Base-by-base conservation (phyloP, 2,797 vertebrate species). In the Balearica regulorum region DNA sequence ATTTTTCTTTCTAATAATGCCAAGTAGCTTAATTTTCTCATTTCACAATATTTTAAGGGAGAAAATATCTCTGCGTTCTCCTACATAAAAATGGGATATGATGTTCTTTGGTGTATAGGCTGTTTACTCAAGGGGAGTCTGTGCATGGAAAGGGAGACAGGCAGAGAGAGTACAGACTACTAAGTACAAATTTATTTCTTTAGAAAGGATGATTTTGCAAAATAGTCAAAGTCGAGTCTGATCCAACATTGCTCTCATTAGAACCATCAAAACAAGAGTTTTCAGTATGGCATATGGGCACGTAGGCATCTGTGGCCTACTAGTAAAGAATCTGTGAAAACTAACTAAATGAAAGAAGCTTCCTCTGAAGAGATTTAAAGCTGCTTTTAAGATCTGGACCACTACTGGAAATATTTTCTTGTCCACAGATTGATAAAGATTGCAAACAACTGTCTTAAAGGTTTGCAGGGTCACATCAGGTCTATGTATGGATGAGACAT, bases 291-390 rank as follows among this genome's bases (percentile, higher is more conserved):
- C 55, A 76, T 93, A 87, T 94, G 81, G 87, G 62, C 70, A 84
- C 4, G 41, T 24, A 71, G 39, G 78, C 87, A 77, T 79, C 86
- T 90, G 58, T 92, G 43, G 73, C 71, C 90, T 97, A 73, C 90
- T 92, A 70, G 86, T 89, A 88, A 53, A 57, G 61, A 84, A 89
- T 66, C 43, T 92, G 66, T 83, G 90, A 93, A 87, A 96, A 70
- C 20, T 86, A 46, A 54, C 11, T 19, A 65, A 90, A 60, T 70
- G 43, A 83, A 75, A 81, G 16, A 95, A 88, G 54, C 21, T 51
- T 65, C 29, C 25, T 91, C 33, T 88, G 33, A 76, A 54, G 49
- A 72, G 28, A 69, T 33, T 75, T 77, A 68, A 92, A 81, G 33
- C 16, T 91, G 8, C 13, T 91, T 2, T 35, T 72, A 82, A 58